These are phyloP conservation scores for Aricia artaxerxes DNA, from an alignment of 2,888 invertebrate species.

Conservation along the genomic window DNA sequence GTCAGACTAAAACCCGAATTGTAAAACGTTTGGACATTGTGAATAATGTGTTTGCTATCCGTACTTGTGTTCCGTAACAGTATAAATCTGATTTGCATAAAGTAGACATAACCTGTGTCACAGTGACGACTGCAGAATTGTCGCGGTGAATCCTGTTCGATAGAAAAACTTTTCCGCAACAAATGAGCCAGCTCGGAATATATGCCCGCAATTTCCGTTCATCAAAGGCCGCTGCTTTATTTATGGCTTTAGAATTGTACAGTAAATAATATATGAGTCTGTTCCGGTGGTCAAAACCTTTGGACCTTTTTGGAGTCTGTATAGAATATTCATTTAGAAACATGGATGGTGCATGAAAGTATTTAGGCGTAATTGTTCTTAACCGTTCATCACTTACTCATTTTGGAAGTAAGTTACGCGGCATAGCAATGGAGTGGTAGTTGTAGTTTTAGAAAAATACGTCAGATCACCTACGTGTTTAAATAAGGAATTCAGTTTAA, in stretches of 20 bases:
- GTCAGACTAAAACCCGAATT: neutral
- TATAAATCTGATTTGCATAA: constrained; percentile 47
- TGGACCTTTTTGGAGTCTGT: neutral
- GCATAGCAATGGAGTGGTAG: neutral
- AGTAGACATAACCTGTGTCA: constrained; percentile 42
- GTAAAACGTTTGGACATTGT: neutral
- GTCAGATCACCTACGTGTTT: neutral
- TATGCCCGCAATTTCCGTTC: constrained; percentile 49
- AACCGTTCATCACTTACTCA: neutral
- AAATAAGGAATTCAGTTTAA: too few relatives aligned
- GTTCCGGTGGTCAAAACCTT: neutral
- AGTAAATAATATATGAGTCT: constrained; percentile 17
- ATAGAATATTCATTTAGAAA: neutral
- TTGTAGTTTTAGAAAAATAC: neutral
- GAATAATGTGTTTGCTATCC: neutral
- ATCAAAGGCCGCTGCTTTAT: constrained; percentile 33
- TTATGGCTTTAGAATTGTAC: constrained; percentile 18
- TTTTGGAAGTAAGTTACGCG: neutral
- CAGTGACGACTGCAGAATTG: constrained; percentile 49
- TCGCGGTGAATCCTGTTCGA: constrained; percentile 62
- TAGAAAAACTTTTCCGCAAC: constrained; percentile 62
- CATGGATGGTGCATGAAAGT: neutral
- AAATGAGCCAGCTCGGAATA: constrained; percentile 40
- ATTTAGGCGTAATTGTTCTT: neutral
- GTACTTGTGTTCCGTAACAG: constrained; percentile 25